Evolutionary conservation across 2,797 vertebrate species (phyloP), one percentile per base, ranked within the genome.

Genomic region (Sebastes trivittatus): DNA sequence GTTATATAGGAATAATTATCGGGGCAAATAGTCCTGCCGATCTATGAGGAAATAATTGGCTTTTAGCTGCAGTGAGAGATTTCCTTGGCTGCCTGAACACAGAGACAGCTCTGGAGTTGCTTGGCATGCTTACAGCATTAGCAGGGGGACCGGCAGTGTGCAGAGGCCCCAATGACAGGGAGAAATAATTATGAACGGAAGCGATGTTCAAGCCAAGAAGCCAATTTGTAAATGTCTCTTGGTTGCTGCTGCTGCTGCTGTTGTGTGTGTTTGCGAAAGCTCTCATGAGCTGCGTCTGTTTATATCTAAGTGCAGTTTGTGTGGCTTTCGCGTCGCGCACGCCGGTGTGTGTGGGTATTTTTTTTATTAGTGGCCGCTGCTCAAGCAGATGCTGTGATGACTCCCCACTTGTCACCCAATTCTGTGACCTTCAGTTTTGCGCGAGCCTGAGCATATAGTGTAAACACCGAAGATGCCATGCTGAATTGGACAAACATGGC

Each of bases 161-260:
- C 91, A 91, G 92, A 94, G 88, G 85, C 87, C 93, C 92, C 86
- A 89, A 93, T 94, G 94, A 95, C 92, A 92, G 91, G 89, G 90
- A 94, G 90, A 94, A 94, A 95, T 95, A 93, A 96, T 95, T 95
- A 94, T 93, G 92, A 95, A 94, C 88, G 84, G 91, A 94, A 92
- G 92, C 92, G 72, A 90, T 89, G 92, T 89, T 91, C 86, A 88
- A 91, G 94, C 94, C 93, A 95, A 93, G 93, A 94, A 94, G 92
- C 92, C 93, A 93, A 94, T 95, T 95, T 95, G 94, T 94, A 94
- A 94, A 93, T 92, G 91, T 91, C 85, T 89, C 87, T 79, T 81
- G 85, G 85, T 92, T 90, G 88, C 6, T 62, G 60, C 52, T 75
- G 59, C 77, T 75, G 59, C 16, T 46, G 42, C 6, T 62, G 60